phyloP scores from a whole-genome alignment of 2,113 vertebrate species.

The Campylorhamphus procurvoides region DNA sequence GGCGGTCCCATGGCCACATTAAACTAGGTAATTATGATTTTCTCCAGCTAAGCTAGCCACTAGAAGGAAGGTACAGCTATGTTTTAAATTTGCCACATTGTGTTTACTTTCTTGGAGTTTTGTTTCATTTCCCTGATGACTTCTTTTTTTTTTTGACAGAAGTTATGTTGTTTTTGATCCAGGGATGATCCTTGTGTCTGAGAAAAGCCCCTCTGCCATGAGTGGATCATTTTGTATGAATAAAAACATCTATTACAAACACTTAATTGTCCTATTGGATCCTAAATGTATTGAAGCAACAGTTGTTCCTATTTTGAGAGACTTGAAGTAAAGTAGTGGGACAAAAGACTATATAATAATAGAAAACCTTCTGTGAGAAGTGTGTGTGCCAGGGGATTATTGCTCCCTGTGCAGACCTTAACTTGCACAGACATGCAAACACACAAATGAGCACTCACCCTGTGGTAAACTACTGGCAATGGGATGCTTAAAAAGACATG shows the following conservation, averaged over 20 bases:
- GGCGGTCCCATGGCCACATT: neutral
- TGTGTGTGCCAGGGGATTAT: neutral
- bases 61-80: neutral
- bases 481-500: neutral
- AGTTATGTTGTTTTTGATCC: neutral
- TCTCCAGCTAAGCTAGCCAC: neutral
- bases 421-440: neutral
- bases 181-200: neutral
- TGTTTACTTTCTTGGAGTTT: neutral
- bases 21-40: neutral
- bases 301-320: neutral
- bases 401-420: neutral
- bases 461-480: neutral
- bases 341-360: neutral
- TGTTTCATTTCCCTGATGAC: neutral
- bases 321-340: neutral
- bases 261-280: neutral
- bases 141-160: neutral
- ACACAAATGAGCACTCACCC: neutral
- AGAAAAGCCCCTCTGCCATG: neutral
- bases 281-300: neutral
- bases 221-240: neutral
- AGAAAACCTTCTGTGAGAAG: neutral
- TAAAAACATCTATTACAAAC: neutral
- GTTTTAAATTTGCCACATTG: neutral